Evolutionary conservation across 2,888 invertebrate species (phyloP).

Genomic region (Bhutanitis thaidina): DNA sequence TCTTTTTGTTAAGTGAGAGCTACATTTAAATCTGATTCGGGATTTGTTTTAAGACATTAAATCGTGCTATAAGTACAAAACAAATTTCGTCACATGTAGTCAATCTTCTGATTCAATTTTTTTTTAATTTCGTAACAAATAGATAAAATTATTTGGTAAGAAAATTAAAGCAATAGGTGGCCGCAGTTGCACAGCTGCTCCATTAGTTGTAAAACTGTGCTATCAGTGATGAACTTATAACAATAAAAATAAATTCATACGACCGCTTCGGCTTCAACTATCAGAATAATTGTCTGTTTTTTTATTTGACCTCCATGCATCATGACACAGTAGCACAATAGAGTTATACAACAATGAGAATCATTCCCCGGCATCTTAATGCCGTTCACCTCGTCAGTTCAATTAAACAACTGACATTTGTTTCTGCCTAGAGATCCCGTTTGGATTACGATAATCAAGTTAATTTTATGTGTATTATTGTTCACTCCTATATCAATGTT

Average conservation of each 20-base stretch:
- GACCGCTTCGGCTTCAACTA: slow-evolving; percentile 50
- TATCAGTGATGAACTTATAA: background rate
- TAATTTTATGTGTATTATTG: background rate
- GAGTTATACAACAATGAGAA: slow-evolving; percentile 56
- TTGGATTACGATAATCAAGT: background rate
- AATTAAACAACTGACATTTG: slow-evolving; percentile 8
- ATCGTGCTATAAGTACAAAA: too few species aligned
- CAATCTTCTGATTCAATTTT: too few species aligned
- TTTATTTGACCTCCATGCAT: slow-evolving; percentile 56
- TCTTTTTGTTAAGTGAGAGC: too few species aligned
- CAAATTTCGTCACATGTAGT: too few species aligned
- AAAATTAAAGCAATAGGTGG: too few species aligned
- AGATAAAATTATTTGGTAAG: too few species aligned
- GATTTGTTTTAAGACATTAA: too few species aligned
- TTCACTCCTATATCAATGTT: background rate
- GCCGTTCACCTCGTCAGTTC: slow-evolving; percentile 24
- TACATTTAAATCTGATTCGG: too few species aligned
- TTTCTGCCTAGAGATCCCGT: background rate
- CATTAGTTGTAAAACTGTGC: too few species aligned
- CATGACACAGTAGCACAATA: slow-evolving; percentile 51
- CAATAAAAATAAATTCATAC: slow-evolving; percentile 34
- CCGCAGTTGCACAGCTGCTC: too few species aligned
- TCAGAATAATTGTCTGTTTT: slow-evolving; percentile 56
- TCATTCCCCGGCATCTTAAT: slow-evolving; percentile 46
- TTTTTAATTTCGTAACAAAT: too few species aligned